Evolutionary conservation across 2,888 invertebrate species (phyloP), one percentile per base, ranked within the genome.

Genomic region (Griposia aprilina): DNA sequence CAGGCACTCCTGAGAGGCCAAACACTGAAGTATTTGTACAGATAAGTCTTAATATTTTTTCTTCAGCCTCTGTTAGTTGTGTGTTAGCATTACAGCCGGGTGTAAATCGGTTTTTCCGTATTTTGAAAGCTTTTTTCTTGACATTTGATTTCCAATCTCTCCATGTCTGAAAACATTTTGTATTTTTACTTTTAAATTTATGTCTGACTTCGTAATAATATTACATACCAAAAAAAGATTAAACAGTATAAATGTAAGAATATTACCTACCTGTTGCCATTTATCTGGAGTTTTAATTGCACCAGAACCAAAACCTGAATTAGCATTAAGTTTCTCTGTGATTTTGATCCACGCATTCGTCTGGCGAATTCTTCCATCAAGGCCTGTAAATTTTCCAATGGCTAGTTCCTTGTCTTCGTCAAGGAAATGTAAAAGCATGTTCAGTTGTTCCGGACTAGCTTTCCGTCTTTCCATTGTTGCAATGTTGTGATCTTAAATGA

Each of bases 111-210:
- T 92, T 94, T 80, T 94, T 94, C 4, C 94, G 88, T 80, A 94
- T 94, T 90, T 93, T 94, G 73, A 94, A 94, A 7, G 94, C 94
- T 82, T 94, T 94, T 89, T 94, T 94, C 87, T 92, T 94, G 0
- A 94, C 94, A 92, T 94, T 94, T 55, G 94, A 94, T 89, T 94
- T 94, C 94, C 94, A 94, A 80, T 94, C 94, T 76, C 94, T 90
- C 94, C 94, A 94, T 41, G 94, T 94, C 94, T 94, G 81, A 69
- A 85, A 84, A 55, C 0, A 23, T 45, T 50, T 30, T 65, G 17
- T 65, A 59, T 48, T 57, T 59, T 69, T 1, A 17, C 15, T 10
- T 66, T 23, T 7, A 78, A 23, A 3, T n/a, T 26, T 17, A 55
- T 60, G 4, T 26, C 23, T 55, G 6, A 15, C 48, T 60, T 60